phyloP scores from a whole-genome alignment of 1,140 invertebrate genomes.

The Drosophila elegans region DNA sequence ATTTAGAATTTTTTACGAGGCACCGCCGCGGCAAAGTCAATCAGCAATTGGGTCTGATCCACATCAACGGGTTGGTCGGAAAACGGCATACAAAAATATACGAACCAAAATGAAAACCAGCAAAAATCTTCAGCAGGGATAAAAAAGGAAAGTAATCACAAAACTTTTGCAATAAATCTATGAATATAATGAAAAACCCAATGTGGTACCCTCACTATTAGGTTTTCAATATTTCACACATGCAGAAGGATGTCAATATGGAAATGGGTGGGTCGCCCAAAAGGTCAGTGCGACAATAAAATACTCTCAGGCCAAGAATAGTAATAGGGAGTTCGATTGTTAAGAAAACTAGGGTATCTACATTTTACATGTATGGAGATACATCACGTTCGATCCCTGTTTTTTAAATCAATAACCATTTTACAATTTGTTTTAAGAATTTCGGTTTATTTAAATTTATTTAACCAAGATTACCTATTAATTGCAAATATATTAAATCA shows the following conservation, averaged over 20 bases:
- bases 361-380: too few relatives aligned
- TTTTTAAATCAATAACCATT: too few relatives aligned
- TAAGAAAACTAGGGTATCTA: not conserved
- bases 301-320: constrained; percentile 16
- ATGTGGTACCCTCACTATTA: constrained; percentile 48
- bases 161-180: constrained; percentile 80
- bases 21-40: constrained; percentile 53
- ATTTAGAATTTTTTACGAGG: constrained; percentile 33
- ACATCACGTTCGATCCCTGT: too few relatives aligned
- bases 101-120: constrained; percentile 11
- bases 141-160: constrained; percentile 68
- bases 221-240: constrained; percentile 58
- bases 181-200: constrained; percentile 71
- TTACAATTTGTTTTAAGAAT: too few relatives aligned
- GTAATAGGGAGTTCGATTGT: not conserved
- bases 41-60: constrained; percentile 49
- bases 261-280: constrained; percentile 20
- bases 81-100: constrained; percentile 18
- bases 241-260: constrained; percentile 28
- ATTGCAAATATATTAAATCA: too few relatives aligned
- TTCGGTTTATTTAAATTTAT: too few relatives aligned
- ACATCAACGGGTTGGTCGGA: constrained; percentile 4
- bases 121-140: constrained; percentile 9
- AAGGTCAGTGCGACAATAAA: constrained; percentile 47
- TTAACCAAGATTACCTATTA: too few relatives aligned